Conservation (phyloP, 2,113 vertebrate genomes). For the Acanthochromis polyacanthus region DNA sequence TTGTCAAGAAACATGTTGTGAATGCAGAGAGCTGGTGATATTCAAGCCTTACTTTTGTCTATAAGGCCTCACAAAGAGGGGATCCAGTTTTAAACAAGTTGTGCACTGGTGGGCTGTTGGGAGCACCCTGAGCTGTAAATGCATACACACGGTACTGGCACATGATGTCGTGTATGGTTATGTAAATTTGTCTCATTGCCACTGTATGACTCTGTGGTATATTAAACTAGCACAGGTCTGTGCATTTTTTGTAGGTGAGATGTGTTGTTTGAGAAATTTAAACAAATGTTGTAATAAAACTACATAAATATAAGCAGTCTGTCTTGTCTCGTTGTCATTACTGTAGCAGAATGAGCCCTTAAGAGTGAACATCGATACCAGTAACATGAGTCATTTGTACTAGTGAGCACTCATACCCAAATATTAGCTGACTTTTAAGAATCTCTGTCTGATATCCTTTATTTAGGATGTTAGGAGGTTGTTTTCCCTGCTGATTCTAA, state of each 20-base stretch:
- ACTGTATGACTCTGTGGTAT: constrained; percentile 54
- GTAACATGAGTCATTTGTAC: too few relatives aligned
- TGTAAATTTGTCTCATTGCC: constrained; percentile 58
- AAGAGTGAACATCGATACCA: too few relatives aligned
- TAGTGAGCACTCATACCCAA: too few relatives aligned
- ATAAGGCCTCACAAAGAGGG: constrained; percentile 13
- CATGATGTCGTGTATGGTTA: constrained; percentile 28
- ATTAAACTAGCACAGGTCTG: constrained; percentile 49
- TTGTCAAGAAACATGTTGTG: not conserved
- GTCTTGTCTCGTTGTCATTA: not conserved
- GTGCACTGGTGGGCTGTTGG: constrained; percentile 17
- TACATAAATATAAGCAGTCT: constrained; percentile 15
- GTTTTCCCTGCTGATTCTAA: too few relatives aligned
- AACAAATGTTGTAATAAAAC: constrained; percentile 73
- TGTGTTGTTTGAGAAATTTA: constrained; percentile 59
- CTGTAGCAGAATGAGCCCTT: too few relatives aligned
- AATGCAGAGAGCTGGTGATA: not conserved
- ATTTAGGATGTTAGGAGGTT: too few relatives aligned
- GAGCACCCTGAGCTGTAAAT: constrained; percentile 43
- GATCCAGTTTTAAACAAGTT: constrained; percentile 4
- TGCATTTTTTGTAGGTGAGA: constrained; percentile 67
- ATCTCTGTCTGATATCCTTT: too few relatives aligned
- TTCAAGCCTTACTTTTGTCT: constrained; percentile 24
- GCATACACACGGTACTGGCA: constrained; percentile 28
- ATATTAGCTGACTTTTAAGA: too few relatives aligned